Evolutionary conservation across 2,797 vertebrate genomes (phyloP), one percentile per base, ranked within the genome.

Genomic region (Phrynocephalus forsythii): DNA sequence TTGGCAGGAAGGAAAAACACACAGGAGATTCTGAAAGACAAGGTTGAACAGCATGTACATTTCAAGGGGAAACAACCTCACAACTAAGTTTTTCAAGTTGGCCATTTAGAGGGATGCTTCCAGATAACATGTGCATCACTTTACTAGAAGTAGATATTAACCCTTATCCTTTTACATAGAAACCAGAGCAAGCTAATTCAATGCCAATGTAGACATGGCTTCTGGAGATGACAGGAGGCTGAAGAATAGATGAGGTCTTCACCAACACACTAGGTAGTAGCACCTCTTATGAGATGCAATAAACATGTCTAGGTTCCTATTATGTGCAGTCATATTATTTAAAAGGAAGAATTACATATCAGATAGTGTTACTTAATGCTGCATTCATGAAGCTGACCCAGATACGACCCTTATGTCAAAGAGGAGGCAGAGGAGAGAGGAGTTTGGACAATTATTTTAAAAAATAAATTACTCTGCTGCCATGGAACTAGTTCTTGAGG

Each of bases 11-110:
- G 38, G 8, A 20, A 50, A 84, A 78, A 79, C 9, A 24, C 52
- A 84, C 52, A 88, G 22, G 68, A 68, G 77, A 38, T 75, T 88
- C 69, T 75, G 26, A 18, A n/a, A 84, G 60, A 73, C 82, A 67
- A 84, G 83, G 83, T 80, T 84, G 82, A 84, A 68, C 77, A 80
- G 63, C 30, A 72, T 28, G 44, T 52, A 67, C 16, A 38, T 73
- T 88, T 84, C 87, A 84, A 84, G 83, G 87, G 83, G 83, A 84
- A 75, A 24, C 5, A 84, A 71, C 16, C 56, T 81, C 44, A 30
- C 33, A 50, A 9, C 26, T 60, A 24, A 83, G 71, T n/a, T 11
- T 87, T 87, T 82, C 48, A 79, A 68, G 67, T 22, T 24, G 28
- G 82, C n/a, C 48, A 44, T 83, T 83, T 72, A 63, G 73, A 84